Evolutionary conservation across 2,888 invertebrate species (phyloP).

Genomic region (Parascotia fuliginaria): DNA sequence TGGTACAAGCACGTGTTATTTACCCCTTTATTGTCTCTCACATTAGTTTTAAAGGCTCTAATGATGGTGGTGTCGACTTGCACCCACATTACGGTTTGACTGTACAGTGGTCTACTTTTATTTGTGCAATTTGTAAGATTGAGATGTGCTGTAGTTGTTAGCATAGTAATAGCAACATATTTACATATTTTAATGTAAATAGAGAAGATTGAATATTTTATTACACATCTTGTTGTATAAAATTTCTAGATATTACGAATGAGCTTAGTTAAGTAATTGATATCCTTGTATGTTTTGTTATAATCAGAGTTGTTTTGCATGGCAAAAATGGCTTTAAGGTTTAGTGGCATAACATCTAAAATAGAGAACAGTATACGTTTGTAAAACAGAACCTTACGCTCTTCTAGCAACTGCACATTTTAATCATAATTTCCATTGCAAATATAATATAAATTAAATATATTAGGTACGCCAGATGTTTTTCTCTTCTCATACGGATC

Average conservation of each 20-base stretch:
- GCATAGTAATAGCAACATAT: background rate
- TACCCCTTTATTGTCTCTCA: conserved; percentile 16
- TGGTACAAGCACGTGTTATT: conserved; percentile 31
- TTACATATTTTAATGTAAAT: background rate
- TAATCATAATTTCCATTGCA: background rate
- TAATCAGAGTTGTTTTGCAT: no score
- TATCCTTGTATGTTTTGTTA: no score
- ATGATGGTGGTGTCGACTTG: background rate
- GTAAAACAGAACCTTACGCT: no score
- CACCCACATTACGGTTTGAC: background rate
- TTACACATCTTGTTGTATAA: no score
- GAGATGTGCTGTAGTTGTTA: background rate
- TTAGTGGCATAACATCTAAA: background rate
- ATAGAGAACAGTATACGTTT: no score
- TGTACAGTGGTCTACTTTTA: background rate
- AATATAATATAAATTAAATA: conserved; percentile 17
- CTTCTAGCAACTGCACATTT: background rate
- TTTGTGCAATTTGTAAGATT: background rate
- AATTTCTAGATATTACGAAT: background rate
- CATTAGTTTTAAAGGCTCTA: conserved; percentile 15
- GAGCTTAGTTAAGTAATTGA: background rate
- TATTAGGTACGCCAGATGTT: conserved; percentile 18
- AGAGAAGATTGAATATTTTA: background rate
- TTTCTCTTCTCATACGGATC: conserved; percentile 12
- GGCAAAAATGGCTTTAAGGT: no score